Conservation (phyloP, 2,113 vertebrate genomes). For the Cyprichromis sp. region DNA sequence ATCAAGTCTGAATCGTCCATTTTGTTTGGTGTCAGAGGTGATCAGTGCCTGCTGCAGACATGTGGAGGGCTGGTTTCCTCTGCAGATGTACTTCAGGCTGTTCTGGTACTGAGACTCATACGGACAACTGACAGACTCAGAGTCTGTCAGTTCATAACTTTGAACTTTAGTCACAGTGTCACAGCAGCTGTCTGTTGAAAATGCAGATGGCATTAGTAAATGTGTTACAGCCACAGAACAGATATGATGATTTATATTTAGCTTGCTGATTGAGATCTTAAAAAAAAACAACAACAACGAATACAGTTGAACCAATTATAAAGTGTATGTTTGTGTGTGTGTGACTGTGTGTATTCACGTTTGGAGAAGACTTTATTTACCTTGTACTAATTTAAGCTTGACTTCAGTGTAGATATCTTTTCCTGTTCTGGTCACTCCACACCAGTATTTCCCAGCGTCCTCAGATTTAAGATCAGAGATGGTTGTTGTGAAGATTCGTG, state of each 20-base stretch:
- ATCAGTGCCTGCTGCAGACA: no score
- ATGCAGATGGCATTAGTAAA: fast-evolving
- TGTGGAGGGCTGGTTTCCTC: no score
- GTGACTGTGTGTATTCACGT: not conserved
- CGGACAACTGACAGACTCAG: no score
- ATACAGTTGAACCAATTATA: not conserved
- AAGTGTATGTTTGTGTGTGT: not conserved
- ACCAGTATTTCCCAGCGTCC: not conserved
- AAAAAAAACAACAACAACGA: not conserved
- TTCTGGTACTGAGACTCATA: no score
- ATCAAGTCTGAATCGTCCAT: no score
- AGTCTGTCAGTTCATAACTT: not conserved
- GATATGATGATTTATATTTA: no score
- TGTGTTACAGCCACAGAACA: not conserved
- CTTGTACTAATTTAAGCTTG: not conserved
- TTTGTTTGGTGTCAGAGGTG: no score
- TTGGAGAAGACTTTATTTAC: not conserved
- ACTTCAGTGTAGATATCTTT: conserved; percentile 8
- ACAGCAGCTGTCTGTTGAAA: fast-evolving
- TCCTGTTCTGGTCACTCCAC: not conserved
- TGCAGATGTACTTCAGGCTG: no score
- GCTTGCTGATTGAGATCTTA: not conserved
- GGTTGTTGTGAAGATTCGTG: not conserved
- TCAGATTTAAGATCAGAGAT: fast-evolving
- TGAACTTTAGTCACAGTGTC: fast-evolving